A percentile compares a stretch with the other conserved stretches of the same genome.
Evolutionary conservation across 1,140 invertebrate species (phyloP).

Genomic region (Anagrus nilaparvatae): DNA sequence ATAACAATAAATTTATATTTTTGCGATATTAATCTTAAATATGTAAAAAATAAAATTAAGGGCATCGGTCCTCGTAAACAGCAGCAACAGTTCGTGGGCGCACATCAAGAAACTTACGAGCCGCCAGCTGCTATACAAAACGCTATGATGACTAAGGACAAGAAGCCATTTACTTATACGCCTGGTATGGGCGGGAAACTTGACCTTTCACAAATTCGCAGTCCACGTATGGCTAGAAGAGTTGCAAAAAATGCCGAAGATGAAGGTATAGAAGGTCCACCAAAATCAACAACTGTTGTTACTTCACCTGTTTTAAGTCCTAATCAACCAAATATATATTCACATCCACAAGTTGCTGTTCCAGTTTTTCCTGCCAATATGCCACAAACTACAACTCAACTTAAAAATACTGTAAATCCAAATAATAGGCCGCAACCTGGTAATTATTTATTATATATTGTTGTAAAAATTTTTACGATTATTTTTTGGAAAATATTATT

Average conservation of each 20-base stretch:
- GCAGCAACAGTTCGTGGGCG: conserved; percentile 17
- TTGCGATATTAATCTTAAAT: neutral
- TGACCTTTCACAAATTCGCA: conserved; percentile 80
- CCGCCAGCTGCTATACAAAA: conserved; percentile 83
- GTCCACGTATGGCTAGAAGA: conserved; percentile 77
- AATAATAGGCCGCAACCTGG: too few species aligned
- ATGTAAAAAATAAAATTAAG: too few species aligned
- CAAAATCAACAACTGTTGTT: conserved; percentile 26
- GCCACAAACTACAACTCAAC: too few species aligned
- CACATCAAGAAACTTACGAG: conserved; percentile 40
- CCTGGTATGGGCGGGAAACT: conserved; percentile 69
- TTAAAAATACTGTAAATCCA: conserved; percentile 5
- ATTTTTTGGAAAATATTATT: too few species aligned
- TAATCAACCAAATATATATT: conserved; percentile 38
- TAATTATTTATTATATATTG: too few species aligned
- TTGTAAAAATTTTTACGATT: too few species aligned
- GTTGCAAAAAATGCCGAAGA: conserved; percentile 58
- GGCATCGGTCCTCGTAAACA: conserved; percentile 15
- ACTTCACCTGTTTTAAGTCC: conserved; percentile 29
- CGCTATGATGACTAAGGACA: conserved; percentile 90
- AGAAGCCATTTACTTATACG: conserved; percentile 91
- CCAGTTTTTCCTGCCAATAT: conserved; percentile 56
- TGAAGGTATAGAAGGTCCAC: conserved; percentile 39
- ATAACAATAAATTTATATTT: too few species aligned
- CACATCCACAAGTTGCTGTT: conserved; percentile 57